phyloP scores from a whole-genome alignment of 1,140 invertebrate genomes.

The Phortica variegata region DNA sequence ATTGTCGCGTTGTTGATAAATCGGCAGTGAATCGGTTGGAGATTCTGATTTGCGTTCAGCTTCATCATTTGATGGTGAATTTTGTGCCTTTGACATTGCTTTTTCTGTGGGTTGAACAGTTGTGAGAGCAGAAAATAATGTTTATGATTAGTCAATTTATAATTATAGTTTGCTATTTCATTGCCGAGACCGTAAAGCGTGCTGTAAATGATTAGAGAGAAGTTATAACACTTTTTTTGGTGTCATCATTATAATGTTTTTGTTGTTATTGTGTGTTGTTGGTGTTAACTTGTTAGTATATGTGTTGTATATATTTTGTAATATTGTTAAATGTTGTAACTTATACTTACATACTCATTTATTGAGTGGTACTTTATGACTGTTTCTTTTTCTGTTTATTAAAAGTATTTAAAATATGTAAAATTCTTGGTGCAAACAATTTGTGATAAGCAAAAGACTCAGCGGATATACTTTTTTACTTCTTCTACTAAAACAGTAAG shows the following conservation, averaged over 20 bases:
- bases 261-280: neutral
- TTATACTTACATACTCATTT: too few species aligned
- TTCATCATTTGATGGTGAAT: slow-evolving; percentile 58
- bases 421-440: too few species aligned
- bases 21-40: slow-evolving; percentile 68
- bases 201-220: slow-evolving; percentile 42
- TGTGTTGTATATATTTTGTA: slow-evolving; percentile 5
- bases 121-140: slow-evolving; percentile 18
- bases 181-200: slow-evolving; percentile 41
- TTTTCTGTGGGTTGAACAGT: slow-evolving; percentile 63
- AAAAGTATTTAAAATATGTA: too few species aligned
- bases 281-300: neutral
- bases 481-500: too few species aligned
- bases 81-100: slow-evolving; percentile 65
- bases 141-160: slow-evolving; percentile 17
- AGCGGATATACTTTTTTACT: too few species aligned
- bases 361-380: too few species aligned
- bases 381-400: too few species aligned
- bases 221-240: slow-evolving; percentile 1
- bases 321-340: too few species aligned
- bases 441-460: too few species aligned
- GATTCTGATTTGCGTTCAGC: slow-evolving; percentile 62
- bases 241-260: too few species aligned
- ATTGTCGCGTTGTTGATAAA: slow-evolving; percentile 83
- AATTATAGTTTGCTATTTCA: slow-evolving; percentile 13